phyloP scores from a whole-genome alignment of 2,888 invertebrate species.

The Andrena fulva region DNA sequence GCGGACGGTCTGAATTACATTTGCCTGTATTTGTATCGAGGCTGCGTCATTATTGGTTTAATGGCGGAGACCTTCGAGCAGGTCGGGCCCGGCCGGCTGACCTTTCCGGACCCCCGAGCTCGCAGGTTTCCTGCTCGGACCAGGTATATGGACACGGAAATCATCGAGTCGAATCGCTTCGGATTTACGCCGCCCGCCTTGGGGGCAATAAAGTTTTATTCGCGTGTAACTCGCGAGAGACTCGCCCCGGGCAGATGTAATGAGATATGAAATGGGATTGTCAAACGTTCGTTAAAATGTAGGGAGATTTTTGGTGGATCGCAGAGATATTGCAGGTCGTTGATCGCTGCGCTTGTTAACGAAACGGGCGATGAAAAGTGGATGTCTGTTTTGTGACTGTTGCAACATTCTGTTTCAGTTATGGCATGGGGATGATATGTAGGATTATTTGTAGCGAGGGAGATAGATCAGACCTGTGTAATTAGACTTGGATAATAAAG shows the following conservation, averaged over 20 bases:
- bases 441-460: too few relatives aligned
- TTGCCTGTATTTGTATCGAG: slow-evolving; percentile 80
- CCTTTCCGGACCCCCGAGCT: slow-evolving; percentile 5
- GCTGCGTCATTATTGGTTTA: slow-evolving; percentile 80
- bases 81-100: slow-evolving; percentile 69
- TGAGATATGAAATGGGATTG: neutral
- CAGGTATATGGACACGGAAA: slow-evolving; percentile 51
- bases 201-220: slow-evolving; percentile 30
- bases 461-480: too few relatives aligned
- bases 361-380: neutral
- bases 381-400: neutral
- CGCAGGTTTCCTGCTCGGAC: slow-evolving; percentile 7
- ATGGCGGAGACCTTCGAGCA: slow-evolving; percentile 62
- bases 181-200: slow-evolving; percentile 22
- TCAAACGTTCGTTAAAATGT: slow-evolving; percentile 2
- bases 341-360: neutral
- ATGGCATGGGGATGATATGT: too few relatives aligned
- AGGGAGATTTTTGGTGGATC: neutral
- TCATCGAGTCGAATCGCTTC: slow-evolving; percentile 35
- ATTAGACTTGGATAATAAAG: too few relatives aligned
- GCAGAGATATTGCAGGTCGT: neutral
- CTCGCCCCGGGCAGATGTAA: slow-evolving; percentile 16
- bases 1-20: slow-evolving; percentile 78
- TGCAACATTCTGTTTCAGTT: too few relatives aligned
- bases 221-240: slow-evolving; percentile 29